These are phyloP conservation scores for Asteroscopus sphinx DNA, from an alignment of 2,888 invertebrate genomes.

Conservation along the genomic window DNA sequence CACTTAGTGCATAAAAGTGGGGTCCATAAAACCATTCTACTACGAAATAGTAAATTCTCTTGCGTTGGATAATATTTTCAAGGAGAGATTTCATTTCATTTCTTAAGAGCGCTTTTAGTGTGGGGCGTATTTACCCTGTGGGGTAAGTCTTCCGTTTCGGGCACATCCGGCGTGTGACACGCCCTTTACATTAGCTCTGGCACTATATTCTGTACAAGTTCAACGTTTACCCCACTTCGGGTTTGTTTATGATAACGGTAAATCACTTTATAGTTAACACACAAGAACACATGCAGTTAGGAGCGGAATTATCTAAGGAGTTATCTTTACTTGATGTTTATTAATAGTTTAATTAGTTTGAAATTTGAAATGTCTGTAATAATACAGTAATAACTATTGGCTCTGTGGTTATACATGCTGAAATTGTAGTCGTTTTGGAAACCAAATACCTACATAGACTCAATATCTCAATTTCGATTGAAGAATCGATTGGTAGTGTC, in stretches of 20 bases:
- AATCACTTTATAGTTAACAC: constrained; percentile 47
- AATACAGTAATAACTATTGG: too few relatives aligned
- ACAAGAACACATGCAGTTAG: constrained; percentile 31
- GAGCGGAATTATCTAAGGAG: constrained; percentile 31
- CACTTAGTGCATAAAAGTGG: too few relatives aligned
- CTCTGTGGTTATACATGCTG: too few relatives aligned
- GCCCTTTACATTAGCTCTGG: constrained; percentile 59
- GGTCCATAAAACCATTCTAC: too few relatives aligned
- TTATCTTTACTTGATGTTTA: constrained; percentile 17
- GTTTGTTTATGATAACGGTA: constrained; percentile 49
- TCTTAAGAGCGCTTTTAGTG: constrained; percentile 62
- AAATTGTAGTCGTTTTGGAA: too few relatives aligned
- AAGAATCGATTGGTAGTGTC: too few relatives aligned
- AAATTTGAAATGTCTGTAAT: too few relatives aligned
- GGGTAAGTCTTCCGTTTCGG: constrained; percentile 57
- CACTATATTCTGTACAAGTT: constrained; percentile 49
- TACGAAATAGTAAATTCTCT: constrained; percentile 20
- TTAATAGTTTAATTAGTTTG: constrained; percentile 1
- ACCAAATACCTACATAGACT: too few relatives aligned
- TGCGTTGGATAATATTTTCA: constrained; percentile 47
- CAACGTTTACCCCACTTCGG: constrained; percentile 38
- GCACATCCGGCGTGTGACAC: constrained; percentile 60
- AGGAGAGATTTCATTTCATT: constrained; percentile 50
- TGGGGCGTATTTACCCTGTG: constrained; percentile 56
- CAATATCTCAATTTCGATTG: too few relatives aligned